A percentile compares a stretch with the other conserved stretches of the same genome.
Conservation (phyloP, 2,113 vertebrate genomes). For the Aplodontia rufa region DNA sequence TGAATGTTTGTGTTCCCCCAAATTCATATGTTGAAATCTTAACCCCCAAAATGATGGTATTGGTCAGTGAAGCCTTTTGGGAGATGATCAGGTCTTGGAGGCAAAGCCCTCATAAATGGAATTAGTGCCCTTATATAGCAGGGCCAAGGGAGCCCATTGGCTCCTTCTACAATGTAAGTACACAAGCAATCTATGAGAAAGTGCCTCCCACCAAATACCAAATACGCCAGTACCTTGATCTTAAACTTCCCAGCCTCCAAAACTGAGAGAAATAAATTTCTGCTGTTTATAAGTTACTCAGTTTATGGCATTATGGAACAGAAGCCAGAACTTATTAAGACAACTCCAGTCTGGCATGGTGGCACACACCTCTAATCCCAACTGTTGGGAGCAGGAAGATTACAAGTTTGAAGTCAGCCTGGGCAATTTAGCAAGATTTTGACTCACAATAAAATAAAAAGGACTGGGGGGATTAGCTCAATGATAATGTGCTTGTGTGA, state of each 20-base stretch:
- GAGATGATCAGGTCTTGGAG: neutral
- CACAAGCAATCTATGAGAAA: neutral
- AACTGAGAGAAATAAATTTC: too few relatives aligned
- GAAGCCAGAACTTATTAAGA: neutral
- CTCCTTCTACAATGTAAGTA: neutral
- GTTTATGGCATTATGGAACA: neutral
- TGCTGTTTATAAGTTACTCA: neutral
- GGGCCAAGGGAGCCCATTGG: neutral
- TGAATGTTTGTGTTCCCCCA: neutral
- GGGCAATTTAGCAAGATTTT: neutral
- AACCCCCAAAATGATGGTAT: neutral
- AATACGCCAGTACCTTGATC: neutral
- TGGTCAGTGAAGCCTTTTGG: neutral
- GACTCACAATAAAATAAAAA: neutral
- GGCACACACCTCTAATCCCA: neutral
- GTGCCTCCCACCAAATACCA: neutral
- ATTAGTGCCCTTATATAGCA: neutral
- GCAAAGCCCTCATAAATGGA: neutral
- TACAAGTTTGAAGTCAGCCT: neutral
- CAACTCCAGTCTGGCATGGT: neutral
- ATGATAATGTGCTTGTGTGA: neutral
- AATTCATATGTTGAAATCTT: neutral
- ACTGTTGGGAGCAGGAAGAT: neutral
- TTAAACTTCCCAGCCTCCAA: too few relatives aligned
- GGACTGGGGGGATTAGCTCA: neutral